Evolutionary conservation across 2,888 invertebrate genomes (phyloP).

Genomic region (Ophion slaviceki): DNA sequence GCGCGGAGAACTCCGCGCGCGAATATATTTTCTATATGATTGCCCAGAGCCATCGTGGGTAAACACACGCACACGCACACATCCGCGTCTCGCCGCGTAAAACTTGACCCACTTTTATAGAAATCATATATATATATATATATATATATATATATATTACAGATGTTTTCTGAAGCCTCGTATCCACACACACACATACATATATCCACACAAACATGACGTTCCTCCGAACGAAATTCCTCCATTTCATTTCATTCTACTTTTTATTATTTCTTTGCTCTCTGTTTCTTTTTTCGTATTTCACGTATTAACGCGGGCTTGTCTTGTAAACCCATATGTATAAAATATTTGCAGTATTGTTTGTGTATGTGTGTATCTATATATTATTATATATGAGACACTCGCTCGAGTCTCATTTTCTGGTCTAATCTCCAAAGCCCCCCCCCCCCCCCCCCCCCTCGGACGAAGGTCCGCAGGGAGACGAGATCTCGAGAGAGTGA

Average conservation of each 20-base stretch:
- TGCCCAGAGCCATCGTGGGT: conserved; percentile 54
- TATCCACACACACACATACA: neutral
- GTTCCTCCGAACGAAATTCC: neutral
- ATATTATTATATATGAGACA: neutral
- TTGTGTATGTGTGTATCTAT: neutral
- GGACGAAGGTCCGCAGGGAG: neutral
- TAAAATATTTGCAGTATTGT: neutral
- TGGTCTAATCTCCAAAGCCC: neutral
- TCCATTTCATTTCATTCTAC: neutral
- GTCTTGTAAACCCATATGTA: neutral
- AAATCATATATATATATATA: neutral
- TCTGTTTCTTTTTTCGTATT: neutral
- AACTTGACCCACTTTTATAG: conserved; percentile 68
- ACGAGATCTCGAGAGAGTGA: neutral
- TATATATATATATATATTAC: neutral
- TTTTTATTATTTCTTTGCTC: neutral
- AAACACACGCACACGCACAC: conserved; percentile 53
- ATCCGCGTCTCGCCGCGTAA: conserved; percentile 55
- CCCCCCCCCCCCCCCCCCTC: neutral
- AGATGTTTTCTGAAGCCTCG: neutral
- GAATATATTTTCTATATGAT: conserved; percentile 60
- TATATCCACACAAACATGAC: neutral
- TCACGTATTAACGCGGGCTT: neutral
- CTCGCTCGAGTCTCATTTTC: neutral
- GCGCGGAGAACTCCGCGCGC: conserved; percentile 32